Base-by-base conservation (phyloP, 2,113 vertebrate species). In the Daphoenositta chrysoptera region DNA sequence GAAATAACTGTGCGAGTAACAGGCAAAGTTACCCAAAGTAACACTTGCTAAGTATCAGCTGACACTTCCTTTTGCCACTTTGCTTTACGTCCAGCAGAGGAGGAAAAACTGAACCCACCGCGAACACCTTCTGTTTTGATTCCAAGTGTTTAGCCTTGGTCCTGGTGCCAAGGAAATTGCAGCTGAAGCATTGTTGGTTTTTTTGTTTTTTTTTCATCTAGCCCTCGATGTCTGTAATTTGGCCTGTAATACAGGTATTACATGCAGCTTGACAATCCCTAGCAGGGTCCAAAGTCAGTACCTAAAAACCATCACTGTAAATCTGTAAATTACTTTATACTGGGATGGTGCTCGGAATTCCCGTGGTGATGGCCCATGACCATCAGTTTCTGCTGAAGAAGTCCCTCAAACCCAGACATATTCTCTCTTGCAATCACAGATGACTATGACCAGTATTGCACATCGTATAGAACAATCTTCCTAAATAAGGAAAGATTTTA, bases 21-120 rank as follows among this genome's bases (percentile, higher is more conserved):
- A 45, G 42, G 69, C 24, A 60, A 58, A 68, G 44, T 39, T 42
- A 70, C 30, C 64, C 14, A 16, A 42, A 87, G n/a, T 15, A 44
- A 60, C 19, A 37, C 57, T n/a, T 65, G n/a, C 28, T 15, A 83
- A 60, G 30, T 19, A 37, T 53, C 26, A 80, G 23, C 50, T 57
- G 64, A 63, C 16, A 54, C 53, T 78, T 60, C 48, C 65, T 44
- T 51, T 21, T 11, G 30, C 37, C 30, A 44, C 39, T 60, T 56
- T 17, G 23, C 48, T 85, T 73, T 50, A 5, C 26, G 40, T 21
- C 45, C 72, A 51, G 21, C 24, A 87, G 27, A 45, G 10, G 12
- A 64, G 33, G 24, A 44, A 56, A 68, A 60, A 27, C 10, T 10
- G 7, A 86, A 42, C 19, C 23, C 30, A 68, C 13, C 0, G 0